A percentile compares a stretch with the other conserved stretches of the same genome.
Conservation (phyloP, 2,797 vertebrate species). For the Eutrigla gurnardus region DNA sequence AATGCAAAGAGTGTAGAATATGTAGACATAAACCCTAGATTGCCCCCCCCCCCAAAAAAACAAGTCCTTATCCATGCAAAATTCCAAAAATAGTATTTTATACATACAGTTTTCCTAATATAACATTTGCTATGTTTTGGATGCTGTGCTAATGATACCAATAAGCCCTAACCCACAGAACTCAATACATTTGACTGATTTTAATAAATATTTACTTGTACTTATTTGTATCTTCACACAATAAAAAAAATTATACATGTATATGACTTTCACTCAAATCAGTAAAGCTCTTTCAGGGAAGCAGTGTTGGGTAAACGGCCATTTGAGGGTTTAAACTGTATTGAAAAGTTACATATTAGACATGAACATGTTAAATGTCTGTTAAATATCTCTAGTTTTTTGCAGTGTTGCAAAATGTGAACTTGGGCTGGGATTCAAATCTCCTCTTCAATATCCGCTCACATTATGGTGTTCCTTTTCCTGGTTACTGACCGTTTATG, state of each 20-base stretch:
- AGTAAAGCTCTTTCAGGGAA: not conserved
- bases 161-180: not conserved
- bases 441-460: not conserved
- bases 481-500: conserved; percentile 1
- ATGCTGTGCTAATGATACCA: not conserved
- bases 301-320: not conserved
- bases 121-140: not conserved
- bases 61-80: not conserved
- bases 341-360: not conserved
- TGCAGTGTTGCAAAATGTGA: not conserved
- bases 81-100: not conserved
- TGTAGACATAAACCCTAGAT: not conserved
- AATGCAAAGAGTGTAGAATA: not conserved
- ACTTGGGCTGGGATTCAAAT: not conserved
- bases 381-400: not conserved
- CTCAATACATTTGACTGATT: not conserved
- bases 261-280: not conserved
- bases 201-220: too few species aligned
- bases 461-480: not conserved
- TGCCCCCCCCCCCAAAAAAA: not conserved
- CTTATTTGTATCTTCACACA: not conserved
- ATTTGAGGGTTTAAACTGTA: not conserved
- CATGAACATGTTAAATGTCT: not conserved
- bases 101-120: not conserved
- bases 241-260: not conserved